Conservation (phyloP, 1,140 invertebrate species). For the Aphaenogaster floridana region DNA sequence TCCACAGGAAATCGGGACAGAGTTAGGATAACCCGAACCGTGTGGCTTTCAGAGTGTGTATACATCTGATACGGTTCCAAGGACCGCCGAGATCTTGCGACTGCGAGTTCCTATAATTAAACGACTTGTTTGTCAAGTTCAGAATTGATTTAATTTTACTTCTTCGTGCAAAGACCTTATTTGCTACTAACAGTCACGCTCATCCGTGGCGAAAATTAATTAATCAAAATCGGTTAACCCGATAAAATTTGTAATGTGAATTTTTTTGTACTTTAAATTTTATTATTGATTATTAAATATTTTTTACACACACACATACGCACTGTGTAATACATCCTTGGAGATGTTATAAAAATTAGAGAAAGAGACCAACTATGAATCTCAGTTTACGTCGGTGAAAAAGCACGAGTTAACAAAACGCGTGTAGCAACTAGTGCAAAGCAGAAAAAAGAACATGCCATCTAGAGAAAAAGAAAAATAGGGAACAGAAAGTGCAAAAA, state of each 20-base stretch:
- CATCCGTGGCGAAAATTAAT: background rate
- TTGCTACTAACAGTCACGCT: background rate
- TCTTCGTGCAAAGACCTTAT: background rate
- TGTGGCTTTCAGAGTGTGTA: slow-evolving; percentile 25
- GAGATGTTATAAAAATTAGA: background rate
- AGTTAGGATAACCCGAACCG: slow-evolving; percentile 50
- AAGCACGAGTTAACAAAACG: slow-evolving; percentile 77
- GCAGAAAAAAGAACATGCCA: slow-evolving; percentile 3
- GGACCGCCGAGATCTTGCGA: slow-evolving; percentile 3
- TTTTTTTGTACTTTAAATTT: background rate
- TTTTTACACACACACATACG: background rate
- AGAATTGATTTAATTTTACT: slow-evolving; percentile 36
- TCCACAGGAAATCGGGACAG: slow-evolving; percentile 66
- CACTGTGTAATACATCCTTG: background rate
- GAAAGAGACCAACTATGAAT: background rate
- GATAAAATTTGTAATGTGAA: background rate
- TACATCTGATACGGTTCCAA: slow-evolving; percentile 26
- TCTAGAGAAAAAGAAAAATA: slow-evolving; percentile 17
- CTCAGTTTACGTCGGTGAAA: slow-evolving; percentile 21
- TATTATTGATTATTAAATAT: background rate
- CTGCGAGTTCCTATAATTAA: slow-evolving; percentile 36
- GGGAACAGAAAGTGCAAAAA: slow-evolving; percentile 43
- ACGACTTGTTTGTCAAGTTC: slow-evolving; percentile 37
- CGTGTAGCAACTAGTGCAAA: slow-evolving; percentile 43
- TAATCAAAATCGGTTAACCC: slow-evolving; percentile 7